Percentiles rank a stretch among this genome's conserved stretches.
Conservation (phyloP, 2,113 vertebrate genomes). For the Phrynocephalus versicolor region DNA sequence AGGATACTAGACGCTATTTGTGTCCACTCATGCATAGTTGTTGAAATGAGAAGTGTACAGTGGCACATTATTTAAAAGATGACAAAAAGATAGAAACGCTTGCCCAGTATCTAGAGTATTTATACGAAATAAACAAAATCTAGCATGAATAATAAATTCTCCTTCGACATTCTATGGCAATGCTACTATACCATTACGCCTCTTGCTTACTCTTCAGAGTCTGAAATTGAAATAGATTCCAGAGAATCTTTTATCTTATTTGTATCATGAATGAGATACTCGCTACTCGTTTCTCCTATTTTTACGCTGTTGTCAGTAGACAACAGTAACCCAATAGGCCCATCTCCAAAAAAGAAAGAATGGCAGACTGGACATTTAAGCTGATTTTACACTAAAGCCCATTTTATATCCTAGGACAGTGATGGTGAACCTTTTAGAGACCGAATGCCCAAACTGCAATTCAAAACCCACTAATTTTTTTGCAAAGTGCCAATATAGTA, state of each 20-base stretch:
- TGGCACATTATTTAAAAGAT: background rate
- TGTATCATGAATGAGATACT: background rate
- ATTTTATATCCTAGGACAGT: no score
- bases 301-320: background rate
- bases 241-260: background rate
- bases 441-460: no score
- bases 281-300: no score
- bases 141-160: background rate
- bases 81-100: background rate
- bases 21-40: background rate
- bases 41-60: background rate
- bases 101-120: background rate
- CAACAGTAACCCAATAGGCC: background rate
- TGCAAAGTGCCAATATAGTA: no score
- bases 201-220: background rate
- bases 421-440: no score
- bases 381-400: background rate
- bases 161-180: background rate
- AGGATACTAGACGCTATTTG: background rate
- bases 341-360: background rate
- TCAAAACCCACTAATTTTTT: no score
- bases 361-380: background rate
- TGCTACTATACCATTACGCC: background rate
- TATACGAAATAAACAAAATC: background rate
- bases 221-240: background rate